These are phyloP conservation scores for Bucco capensis DNA, from an alignment of 2,113 vertebrate genomes.

Conservation along the genomic window DNA sequence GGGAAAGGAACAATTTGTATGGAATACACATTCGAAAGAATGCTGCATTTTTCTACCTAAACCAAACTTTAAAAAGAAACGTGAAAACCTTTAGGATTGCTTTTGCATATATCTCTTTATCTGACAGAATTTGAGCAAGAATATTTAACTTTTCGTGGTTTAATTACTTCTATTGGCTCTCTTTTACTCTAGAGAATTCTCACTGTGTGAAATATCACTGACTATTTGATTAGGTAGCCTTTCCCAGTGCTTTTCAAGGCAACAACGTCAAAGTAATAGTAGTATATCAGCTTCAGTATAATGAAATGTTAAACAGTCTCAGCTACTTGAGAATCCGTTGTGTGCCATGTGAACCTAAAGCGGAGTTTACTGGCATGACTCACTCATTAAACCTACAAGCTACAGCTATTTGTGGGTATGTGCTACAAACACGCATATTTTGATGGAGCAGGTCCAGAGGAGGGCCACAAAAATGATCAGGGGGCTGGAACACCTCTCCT, in stretches of 20 bases:
- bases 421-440: not conserved
- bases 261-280: slow-evolving; percentile 36
- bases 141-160: slow-evolving; percentile 18
- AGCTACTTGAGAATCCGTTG: not conserved
- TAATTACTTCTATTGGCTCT: slow-evolving; percentile 46
- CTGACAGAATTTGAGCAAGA: not conserved
- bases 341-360: not conserved
- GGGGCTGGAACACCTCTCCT: too few species aligned
- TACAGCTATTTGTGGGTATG: not conserved
- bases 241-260: not conserved
- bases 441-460: too few species aligned
- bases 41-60: not conserved
- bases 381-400: not conserved
- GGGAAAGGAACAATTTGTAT: not conserved
- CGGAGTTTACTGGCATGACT: not conserved
- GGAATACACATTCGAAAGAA: not conserved
- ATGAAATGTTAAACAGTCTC: slow-evolving; percentile 21
- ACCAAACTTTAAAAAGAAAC: not conserved
- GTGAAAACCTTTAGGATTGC: not conserved
- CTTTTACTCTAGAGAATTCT: slow-evolving; percentile 13
- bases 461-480: too few species aligned
- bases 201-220: not conserved
- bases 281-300: not conserved
- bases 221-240: slow-evolving; percentile 20
- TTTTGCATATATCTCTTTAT: not conserved